A percentile compares a stretch with the other conserved stretches of the same genome.
These are phyloP conservation scores for Choloepus hoffmanni DNA, from an alignment of 2,113 vertebrate species.

Conservation along the genomic window DNA sequence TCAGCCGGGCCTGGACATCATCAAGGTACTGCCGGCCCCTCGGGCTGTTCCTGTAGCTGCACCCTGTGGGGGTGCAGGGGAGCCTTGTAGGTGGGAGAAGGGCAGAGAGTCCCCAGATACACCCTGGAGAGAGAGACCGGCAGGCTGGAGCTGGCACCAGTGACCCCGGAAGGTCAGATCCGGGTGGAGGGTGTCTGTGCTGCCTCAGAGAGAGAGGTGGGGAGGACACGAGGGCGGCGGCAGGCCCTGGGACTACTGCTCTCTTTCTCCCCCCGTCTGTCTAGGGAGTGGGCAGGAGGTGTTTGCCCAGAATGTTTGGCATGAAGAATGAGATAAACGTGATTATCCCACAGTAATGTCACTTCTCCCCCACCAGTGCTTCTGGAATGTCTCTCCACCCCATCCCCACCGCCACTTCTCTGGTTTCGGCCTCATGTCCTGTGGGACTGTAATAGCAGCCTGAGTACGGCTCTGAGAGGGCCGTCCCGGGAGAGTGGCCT, in stretches of 20 bases:
- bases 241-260: neutral
- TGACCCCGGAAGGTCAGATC: neutral
- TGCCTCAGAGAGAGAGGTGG: fast-evolving
- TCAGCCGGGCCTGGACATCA: constrained; percentile 97
- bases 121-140: neutral
- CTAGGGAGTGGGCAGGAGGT: fast-evolving
- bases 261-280: fast-evolving
- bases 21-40: constrained; percentile 90
- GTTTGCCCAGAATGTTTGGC: neutral
- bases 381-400: fast-evolving
- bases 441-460: fast-evolving
- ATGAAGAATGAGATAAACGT: neutral
- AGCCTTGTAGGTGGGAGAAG: neutral
- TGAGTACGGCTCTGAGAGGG: neutral
- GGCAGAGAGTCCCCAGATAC: neutral
- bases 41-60: fast-evolving
- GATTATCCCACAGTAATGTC: fast-evolving
- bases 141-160: fast-evolving
- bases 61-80: neutral
- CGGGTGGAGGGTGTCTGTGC: neutral
- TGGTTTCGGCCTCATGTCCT: neutral
- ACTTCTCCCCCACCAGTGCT: fast-evolving
- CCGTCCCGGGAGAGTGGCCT: fast-evolving
- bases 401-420: fast-evolving
- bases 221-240: fast-evolving